Percentiles rank a stretch among this genome's conserved stretches.
These are phyloP conservation scores for Calyptommatus sinebrachiatus DNA, from an alignment of 2,113 vertebrate genomes.

Conservation along the genomic window DNA sequence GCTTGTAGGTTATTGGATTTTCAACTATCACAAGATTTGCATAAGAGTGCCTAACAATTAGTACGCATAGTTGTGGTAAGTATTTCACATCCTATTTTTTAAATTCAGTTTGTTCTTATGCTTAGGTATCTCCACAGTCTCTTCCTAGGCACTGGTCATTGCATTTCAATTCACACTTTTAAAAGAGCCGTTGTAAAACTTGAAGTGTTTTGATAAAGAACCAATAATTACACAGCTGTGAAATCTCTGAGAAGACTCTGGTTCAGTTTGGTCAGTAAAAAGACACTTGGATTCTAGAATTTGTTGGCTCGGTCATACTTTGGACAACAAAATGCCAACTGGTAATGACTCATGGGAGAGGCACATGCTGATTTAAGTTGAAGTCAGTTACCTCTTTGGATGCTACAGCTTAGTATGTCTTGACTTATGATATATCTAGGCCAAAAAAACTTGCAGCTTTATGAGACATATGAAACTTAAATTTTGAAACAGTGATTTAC, in stretches of 20 bases:
- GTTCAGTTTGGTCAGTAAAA: background rate
- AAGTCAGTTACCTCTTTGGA: background rate
- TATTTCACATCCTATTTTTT: background rate
- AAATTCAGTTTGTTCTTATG: background rate
- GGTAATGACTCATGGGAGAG: background rate
- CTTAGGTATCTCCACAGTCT: background rate
- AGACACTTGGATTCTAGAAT: background rate
- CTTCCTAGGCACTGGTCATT: background rate
- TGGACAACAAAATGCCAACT: background rate
- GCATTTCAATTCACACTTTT: background rate
- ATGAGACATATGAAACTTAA: background rate
- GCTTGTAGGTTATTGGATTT: background rate
- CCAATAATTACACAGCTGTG: background rate
- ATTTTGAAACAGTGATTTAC: background rate
- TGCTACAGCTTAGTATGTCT: background rate
- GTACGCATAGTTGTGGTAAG: conserved; percentile 5
- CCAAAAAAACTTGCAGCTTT: background rate
- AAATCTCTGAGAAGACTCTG: background rate
- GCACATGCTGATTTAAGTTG: background rate
- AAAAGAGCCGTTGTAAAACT: background rate
- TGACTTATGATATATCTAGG: background rate
- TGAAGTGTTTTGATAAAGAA: background rate
- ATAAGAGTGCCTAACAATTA: background rate
- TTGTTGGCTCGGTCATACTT: background rate
- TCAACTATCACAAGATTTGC: background rate